Evolutionary conservation across 2,113 vertebrate species (phyloP).

Genomic region (Trogon surrucura): DNA sequence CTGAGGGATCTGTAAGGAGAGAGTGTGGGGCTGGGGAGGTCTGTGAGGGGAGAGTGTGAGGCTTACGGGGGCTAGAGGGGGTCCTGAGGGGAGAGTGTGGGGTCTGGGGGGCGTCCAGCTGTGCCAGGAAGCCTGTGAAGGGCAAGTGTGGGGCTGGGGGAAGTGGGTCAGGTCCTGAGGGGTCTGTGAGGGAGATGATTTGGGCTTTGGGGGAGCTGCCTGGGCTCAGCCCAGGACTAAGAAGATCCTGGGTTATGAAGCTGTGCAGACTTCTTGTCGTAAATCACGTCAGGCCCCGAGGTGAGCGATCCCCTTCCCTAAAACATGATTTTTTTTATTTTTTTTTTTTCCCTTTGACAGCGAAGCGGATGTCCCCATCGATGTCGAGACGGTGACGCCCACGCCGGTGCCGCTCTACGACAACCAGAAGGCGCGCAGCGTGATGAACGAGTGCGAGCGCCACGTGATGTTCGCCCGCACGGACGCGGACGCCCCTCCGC

Average conservation of each 20-base stretch:
- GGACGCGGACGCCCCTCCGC: conserved; percentile 89
- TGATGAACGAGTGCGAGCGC: conserved; percentile 97
- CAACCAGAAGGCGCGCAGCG: conserved; percentile 93
- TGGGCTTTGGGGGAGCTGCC: too few species aligned
- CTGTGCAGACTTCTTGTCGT: accelerated
- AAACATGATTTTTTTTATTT: too few species aligned
- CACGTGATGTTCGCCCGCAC: conserved; percentile 96
- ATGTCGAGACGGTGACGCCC: conserved; percentile 88
- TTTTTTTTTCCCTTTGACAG: conserved; percentile 67
- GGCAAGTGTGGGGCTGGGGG: too few species aligned
- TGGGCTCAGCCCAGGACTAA: accelerated
- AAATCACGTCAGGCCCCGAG: accelerated
- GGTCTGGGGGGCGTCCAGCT: too few species aligned
- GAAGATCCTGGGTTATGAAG: accelerated
- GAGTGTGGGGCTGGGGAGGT: too few species aligned
- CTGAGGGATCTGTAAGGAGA: too few species aligned
- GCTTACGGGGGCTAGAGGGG: neutral
- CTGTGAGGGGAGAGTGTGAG: neutral
- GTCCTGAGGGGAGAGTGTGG: neutral
- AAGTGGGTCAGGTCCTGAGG: too few species aligned
- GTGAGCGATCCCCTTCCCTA: neutral
- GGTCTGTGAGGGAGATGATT: neutral
- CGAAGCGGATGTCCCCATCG: conserved; percentile 87
- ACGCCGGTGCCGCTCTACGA: conserved; percentile 89
- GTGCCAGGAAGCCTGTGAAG: neutral